Percentiles rank a stretch among this genome's conserved stretches.
Evolutionary conservation across 2,113 vertebrate genomes (phyloP).

Genomic region (Diphyllodes magnificus): DNA sequence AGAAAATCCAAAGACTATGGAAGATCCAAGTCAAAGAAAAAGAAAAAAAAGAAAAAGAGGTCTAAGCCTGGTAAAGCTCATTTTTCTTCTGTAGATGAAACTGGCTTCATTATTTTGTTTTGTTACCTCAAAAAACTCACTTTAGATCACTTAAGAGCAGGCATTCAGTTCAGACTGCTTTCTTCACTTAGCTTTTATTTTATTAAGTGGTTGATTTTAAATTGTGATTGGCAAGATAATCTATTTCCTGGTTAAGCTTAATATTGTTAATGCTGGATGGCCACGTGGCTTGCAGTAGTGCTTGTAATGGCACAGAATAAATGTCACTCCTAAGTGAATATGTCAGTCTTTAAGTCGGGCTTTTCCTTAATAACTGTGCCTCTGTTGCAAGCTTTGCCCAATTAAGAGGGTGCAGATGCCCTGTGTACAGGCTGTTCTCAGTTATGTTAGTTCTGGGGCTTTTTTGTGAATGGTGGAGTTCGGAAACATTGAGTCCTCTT

Average conservation of each 20-base stretch:
- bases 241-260: not conserved
- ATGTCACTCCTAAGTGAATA: not conserved
- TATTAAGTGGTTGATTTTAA: not conserved
- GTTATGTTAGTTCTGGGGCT: not conserved
- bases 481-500: not conserved
- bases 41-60: conserved; percentile 93
- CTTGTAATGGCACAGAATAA: not conserved
- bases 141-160: not conserved
- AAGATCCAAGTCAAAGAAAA: conserved; percentile 88
- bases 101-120: not conserved
- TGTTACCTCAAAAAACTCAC: not conserved
- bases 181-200: not conserved
- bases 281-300: not conserved
- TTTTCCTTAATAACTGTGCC: not conserved
- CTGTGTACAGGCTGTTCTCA: not conserved
- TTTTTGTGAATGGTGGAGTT: not conserved
- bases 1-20: conserved; percentile 81
- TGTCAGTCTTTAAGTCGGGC: not conserved
- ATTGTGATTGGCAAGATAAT: not conserved
- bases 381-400: not conserved
- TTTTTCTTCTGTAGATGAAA: not conserved
- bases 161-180: not conserved
- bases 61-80: conserved; percentile 80
- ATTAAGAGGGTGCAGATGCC: not conserved
- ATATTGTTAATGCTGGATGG: not conserved